A percentile compares a stretch with the other conserved stretches of the same genome.
These are phyloP conservation scores for Euglossa dilemma DNA, from an alignment of 1,140 invertebrate species.

Conservation along the genomic window DNA sequence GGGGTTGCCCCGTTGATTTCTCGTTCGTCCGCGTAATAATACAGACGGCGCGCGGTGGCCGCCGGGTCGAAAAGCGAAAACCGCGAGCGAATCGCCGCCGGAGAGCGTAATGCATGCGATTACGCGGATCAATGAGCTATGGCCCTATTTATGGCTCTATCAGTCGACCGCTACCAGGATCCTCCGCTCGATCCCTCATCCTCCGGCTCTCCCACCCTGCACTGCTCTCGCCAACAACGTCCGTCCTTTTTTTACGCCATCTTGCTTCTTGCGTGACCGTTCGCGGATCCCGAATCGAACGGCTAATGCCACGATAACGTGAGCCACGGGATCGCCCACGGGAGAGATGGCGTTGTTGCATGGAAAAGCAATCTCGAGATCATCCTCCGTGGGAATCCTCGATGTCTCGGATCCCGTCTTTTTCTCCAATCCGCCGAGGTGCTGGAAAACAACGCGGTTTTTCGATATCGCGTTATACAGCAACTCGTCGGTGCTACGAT, in stretches of 20 bases:
- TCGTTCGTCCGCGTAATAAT: conserved; percentile 70
- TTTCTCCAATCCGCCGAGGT: no score
- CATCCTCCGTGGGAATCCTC: not conserved
- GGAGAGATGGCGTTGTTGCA: not conserved
- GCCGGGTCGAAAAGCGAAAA: conserved; percentile 73
- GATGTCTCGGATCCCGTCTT: no score
- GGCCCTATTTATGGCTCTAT: conserved; percentile 81
- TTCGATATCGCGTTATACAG: no score
- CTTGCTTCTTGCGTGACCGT: conserved; percentile 37
- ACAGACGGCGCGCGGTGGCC: conserved; percentile 68
- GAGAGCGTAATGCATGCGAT: conserved; percentile 79
- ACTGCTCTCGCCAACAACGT: not conserved
- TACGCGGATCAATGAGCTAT: conserved; percentile 81
- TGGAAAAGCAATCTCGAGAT: not conserved
- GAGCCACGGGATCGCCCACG: not conserved
- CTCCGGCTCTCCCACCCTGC: conserved; percentile 11
- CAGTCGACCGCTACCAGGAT: conserved; percentile 61
- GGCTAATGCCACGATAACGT: conserved; percentile 14
- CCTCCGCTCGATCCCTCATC: not conserved
- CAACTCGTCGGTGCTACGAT: no score
- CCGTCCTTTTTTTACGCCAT: conserved; percentile 29
- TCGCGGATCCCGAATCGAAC: conserved; percentile 29
- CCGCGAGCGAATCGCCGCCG: conserved; percentile 60
- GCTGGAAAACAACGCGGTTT: no score
- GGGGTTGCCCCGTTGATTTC: conserved; percentile 38